Base-by-base conservation (phyloP, 2,888 invertebrate genomes). In the Dysmachus trigonus region DNA sequence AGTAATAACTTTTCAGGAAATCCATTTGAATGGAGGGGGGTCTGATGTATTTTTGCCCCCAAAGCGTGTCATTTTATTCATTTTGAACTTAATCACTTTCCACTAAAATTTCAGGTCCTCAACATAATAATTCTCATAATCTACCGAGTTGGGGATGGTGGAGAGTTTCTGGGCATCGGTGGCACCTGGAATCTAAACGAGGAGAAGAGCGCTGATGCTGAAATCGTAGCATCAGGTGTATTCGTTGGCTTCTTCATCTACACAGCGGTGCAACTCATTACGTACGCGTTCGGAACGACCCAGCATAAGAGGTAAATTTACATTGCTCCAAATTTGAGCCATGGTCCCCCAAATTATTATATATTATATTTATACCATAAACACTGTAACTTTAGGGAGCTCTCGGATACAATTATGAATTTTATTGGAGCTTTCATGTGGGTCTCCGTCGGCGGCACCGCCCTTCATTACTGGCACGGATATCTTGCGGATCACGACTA, bases 121-220 rank as follows among this genome's bases (percentile, higher is more conserved):
- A 97, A 97, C 92, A 93, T 97, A 88, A 94, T 97, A 15, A 94
- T 97, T 89, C 90, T 97, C 82, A 95, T 97, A 86, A 93, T 97
- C 8, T 97, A 97, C 92, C 94, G 97, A 87, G 95, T 95, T 33
- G 97, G 97, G 13, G 96, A 95, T 92, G 95, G 95, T 88, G 97
- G 97, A 2, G 95, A 95, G 90, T 97, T 97, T 91, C 93, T 97
- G 87, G 97, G 97, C 47, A 96, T 97, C 84, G 97, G 97, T 74
- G 97, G 97, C 86, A 97, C 97, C 22, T 97, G 97, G 97, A 97
- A 97, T 92, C 93, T 97, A 82, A 96, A 97, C 89, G 97, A 97
- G 91, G 96, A 96, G 91, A 97, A 97, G 93, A 96, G 95, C 91
- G 95, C 97, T 0, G 97, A 97, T 89, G 96, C 96, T 22, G 97